Evolutionary conservation across 2,888 invertebrate genomes (phyloP).

Genomic region (Saturnia japonica): DNA sequence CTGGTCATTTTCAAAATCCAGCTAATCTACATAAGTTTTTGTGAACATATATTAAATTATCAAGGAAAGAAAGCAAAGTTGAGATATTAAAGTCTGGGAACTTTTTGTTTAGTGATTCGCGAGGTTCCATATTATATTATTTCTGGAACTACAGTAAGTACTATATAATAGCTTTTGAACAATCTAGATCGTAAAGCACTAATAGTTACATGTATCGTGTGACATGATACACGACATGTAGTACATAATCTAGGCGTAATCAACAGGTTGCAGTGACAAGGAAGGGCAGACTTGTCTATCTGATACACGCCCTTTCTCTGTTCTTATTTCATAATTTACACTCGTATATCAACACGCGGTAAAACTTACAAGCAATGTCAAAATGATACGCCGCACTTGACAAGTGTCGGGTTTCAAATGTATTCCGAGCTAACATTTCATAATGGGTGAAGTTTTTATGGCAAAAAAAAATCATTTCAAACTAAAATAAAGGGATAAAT

Average conservation of each 20-base stretch:
- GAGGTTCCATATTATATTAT: too few relatives aligned
- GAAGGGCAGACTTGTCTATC: conserved; percentile 41
- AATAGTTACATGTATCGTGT: conserved; percentile 5
- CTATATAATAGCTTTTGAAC: not conserved
- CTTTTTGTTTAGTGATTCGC: too few relatives aligned
- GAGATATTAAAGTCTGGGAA: too few relatives aligned
- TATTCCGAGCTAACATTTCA: conserved; percentile 3
- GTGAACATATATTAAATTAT: too few relatives aligned
- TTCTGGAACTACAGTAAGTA: too few relatives aligned
- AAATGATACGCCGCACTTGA: conserved; percentile 14
- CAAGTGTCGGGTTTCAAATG: conserved; percentile 15
- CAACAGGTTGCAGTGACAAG: conserved; percentile 39
- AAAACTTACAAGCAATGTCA: conserved; percentile 20
- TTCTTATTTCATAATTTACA: conserved; percentile 29
- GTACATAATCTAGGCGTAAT: conserved; percentile 26
- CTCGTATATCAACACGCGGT: conserved; percentile 18
- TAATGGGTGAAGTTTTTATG: not conserved
- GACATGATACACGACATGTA: conserved; percentile 28
- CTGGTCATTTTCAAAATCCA: too few relatives aligned
- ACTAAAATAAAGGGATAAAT: not conserved
- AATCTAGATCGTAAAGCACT: conserved; percentile 1
- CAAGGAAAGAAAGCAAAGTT: too few relatives aligned
- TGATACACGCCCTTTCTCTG: conserved; percentile 50
- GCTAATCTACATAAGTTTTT: too few relatives aligned
- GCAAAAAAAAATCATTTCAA: not conserved